Percentiles rank a stretch among this genome's conserved stretches.
Evolutionary conservation across 2,113 vertebrate species (phyloP).

Genomic region (Otolemur garnettii): DNA sequence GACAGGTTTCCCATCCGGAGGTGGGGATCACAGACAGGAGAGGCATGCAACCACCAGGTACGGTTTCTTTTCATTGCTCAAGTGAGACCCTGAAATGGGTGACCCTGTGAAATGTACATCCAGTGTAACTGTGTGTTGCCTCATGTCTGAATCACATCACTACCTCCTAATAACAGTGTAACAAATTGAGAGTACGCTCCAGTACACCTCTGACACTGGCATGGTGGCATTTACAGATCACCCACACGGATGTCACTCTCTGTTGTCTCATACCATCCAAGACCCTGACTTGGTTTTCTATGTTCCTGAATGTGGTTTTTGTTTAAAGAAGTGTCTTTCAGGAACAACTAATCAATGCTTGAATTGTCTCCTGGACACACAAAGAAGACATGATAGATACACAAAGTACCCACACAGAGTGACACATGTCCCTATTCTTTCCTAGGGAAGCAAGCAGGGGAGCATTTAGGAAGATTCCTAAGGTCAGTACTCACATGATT

Average conservation of each 20-base stretch:
- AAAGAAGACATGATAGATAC: background rate
- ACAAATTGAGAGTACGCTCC: no score
- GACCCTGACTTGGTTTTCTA: background rate
- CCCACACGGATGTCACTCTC: background rate
- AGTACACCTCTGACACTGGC: no score
- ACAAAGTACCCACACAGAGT: background rate
- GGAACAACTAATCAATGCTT: background rate
- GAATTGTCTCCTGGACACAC: background rate
- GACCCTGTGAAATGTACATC: no score
- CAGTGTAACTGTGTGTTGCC: no score
- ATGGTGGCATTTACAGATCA: background rate
- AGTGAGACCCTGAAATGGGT: no score
- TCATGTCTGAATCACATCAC: no score
- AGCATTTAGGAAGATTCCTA: background rate
- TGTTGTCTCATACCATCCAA: background rate
- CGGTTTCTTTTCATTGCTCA: no score
- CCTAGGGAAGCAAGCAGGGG: background rate
- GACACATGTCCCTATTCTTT: background rate
- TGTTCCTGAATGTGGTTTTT: conserved; percentile 9
- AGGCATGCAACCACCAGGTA: no score
- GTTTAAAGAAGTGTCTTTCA: background rate
- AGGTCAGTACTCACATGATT: background rate
- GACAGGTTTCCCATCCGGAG: no score
- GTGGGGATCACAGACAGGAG: no score
- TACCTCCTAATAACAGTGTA: background rate